Evolutionary conservation across 2,113 vertebrate genomes (phyloP).

Genomic region (Hiodon alosoides): DNA sequence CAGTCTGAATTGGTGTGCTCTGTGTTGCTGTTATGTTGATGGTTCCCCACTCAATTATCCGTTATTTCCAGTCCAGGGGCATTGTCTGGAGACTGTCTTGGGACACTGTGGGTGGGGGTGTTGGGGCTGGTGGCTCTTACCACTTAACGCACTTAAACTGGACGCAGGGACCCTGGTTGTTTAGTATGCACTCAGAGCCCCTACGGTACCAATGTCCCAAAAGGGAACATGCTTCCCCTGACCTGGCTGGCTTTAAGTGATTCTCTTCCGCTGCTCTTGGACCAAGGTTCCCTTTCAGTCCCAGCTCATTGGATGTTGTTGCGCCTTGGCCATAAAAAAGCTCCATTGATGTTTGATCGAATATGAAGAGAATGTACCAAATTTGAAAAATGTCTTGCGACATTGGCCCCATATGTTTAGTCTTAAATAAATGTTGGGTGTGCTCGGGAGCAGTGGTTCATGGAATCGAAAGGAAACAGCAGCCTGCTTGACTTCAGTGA

Average conservation of each 20-base stretch:
- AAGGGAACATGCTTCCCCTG: constrained; percentile 14
- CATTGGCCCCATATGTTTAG: no score
- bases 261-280: neutral
- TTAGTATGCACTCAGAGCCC: neutral
- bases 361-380: no score
- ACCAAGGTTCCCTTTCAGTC: neutral
- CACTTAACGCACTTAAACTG: neutral
- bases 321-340: no score
- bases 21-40: no score
- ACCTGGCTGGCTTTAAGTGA: constrained; percentile 12
- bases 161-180: neutral
- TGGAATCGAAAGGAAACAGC: constrained; percentile 34
- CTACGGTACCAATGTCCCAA: neutral
- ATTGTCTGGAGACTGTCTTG: neutral
- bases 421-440: no score
- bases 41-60: neutral
- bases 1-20: no score
- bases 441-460: neutral
- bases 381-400: no score
- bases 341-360: no score
- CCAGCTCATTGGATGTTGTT: no score
- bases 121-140: neutral
- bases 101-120: neutral
- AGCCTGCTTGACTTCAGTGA: constrained; percentile 54
- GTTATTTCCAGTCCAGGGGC: neutral